Evolutionary conservation across 1,140 invertebrate species (phyloP).

Genomic region (Trachymyrmex septentrionalis): DNA sequence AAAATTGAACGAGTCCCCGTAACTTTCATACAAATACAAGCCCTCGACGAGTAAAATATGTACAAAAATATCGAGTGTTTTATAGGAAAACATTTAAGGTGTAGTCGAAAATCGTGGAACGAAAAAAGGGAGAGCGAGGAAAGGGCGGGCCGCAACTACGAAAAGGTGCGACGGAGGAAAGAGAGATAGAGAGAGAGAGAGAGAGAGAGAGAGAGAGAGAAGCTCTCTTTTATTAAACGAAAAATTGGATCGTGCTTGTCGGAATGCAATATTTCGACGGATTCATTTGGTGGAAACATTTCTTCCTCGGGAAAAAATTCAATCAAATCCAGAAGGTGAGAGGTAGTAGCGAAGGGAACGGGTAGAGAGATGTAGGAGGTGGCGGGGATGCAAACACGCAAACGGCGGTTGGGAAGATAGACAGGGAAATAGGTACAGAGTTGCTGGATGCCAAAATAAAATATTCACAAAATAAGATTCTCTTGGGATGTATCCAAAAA

Average conservation of each 20-base stretch:
- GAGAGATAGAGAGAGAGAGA: conserved; percentile 79
- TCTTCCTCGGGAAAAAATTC: conserved; percentile 86
- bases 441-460: conserved; percentile 64
- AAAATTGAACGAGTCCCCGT: conserved; percentile 1
- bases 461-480: conserved; percentile 48
- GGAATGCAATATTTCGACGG: conserved; percentile 87
- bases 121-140: conserved; percentile 29
- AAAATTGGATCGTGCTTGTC: conserved; percentile 85
- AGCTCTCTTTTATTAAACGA: conserved; percentile 85
- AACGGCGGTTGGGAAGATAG: conserved; percentile 57
- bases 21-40: background rate
- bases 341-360: conserved; percentile 67
- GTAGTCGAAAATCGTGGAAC: conserved; percentile 55
- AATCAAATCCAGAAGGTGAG: conserved; percentile 86
- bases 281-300: conserved; percentile 87
- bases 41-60: background rate
- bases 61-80: conserved; percentile 43
- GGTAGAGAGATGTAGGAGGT: conserved; percentile 49
- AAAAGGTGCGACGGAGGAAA: conserved; percentile 68
- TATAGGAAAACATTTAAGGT: conserved; percentile 38
- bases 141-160: conserved; percentile 70
- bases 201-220: conserved; percentile 76
- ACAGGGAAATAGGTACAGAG: conserved; percentile 70
- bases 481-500: conserved; percentile 21
- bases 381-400: conserved; percentile 59